Percentiles rank a stretch among this genome's conserved stretches.
These are phyloP conservation scores for Elgaria multicarinata DNA, from an alignment of 2,113 vertebrate genomes.

Conservation along the genomic window DNA sequence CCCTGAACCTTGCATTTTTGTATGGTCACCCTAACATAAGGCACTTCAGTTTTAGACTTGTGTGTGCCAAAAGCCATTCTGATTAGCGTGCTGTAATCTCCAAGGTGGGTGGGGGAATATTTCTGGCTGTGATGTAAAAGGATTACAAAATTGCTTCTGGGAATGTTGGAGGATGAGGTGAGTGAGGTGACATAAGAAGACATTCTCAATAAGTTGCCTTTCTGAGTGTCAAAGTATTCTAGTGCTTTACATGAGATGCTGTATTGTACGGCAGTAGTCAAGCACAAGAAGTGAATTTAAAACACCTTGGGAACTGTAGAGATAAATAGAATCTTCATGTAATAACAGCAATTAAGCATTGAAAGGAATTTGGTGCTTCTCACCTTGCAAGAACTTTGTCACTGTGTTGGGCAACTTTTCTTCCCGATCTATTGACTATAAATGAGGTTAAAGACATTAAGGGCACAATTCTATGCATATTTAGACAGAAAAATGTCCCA, in stretches of 20 bases:
- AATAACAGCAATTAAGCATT: background rate
- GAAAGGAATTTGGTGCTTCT: background rate
- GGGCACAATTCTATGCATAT: too few relatives aligned
- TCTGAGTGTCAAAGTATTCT: background rate
- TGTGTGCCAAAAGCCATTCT: background rate
- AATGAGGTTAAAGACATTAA: background rate
- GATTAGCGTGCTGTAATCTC: background rate
- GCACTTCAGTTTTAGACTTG: background rate
- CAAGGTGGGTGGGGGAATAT: background rate
- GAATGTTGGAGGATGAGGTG: background rate
- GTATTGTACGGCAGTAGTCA: background rate
- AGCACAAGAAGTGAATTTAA: background rate
- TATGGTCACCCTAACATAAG: background rate
- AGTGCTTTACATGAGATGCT: background rate
- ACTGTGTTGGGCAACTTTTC: constrained; percentile 28
- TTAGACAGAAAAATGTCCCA: too few relatives aligned
- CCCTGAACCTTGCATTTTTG: background rate
- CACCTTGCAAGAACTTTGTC: constrained; percentile 47
- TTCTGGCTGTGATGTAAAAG: background rate
- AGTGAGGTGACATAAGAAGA: background rate
- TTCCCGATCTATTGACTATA: constrained; percentile 6
- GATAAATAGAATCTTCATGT: background rate
- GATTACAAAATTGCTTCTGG: background rate
- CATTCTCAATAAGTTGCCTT: background rate
- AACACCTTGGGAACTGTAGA: background rate